Evolutionary conservation across 2,888 invertebrate species (phyloP), one percentile per base, ranked within the genome.

Genomic region (Oxyteleia sp.): DNA sequence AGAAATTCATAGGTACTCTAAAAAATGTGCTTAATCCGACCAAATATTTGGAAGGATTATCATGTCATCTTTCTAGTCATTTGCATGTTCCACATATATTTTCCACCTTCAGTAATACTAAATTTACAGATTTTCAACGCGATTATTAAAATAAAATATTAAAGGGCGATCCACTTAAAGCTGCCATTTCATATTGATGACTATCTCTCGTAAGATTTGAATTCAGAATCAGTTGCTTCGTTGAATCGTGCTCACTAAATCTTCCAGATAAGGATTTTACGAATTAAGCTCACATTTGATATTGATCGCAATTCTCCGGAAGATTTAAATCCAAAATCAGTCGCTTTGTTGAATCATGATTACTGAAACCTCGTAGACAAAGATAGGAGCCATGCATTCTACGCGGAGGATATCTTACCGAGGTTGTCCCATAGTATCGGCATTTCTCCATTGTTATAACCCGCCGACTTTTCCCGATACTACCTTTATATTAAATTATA

Each of bases 341-440:
- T 57, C 57, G 69, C 69, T 69, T 69, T 32, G 63, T 45, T 38
- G 41, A 57, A 38, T 20, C 53, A 26, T 53, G 41, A 43, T 71
- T 20, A 47, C 35, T 59, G 59, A 71, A 71, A 59, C 71, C 59
- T 32, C 18, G 74, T 1, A 59, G 71, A 71, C 59, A 71, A 71
- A 59, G 59, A 59, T 71, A 69, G 69, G 49, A 76, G 72, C 57
- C 55, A 26, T 45, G 84, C 53, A 83, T 85, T 84, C 76, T 81
- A 47, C 32, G 82, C 86, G 81, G 81, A 16, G 85, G 87, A 88
- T 88, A 89, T 88, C 86, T 88, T 83, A 85, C 72, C 69, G 82
- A 63, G 83, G 85, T 82, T 85, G n/a, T n/a, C n/a, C n/a, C n/a
- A n/a, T n/a, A n/a, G n/a, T n/a, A n/a, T n/a, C n/a, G n/a, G n/a